phyloP scores from a whole-genome alignment of 2,797 vertebrate species.

The Philypnodon macrostomus region DNA sequence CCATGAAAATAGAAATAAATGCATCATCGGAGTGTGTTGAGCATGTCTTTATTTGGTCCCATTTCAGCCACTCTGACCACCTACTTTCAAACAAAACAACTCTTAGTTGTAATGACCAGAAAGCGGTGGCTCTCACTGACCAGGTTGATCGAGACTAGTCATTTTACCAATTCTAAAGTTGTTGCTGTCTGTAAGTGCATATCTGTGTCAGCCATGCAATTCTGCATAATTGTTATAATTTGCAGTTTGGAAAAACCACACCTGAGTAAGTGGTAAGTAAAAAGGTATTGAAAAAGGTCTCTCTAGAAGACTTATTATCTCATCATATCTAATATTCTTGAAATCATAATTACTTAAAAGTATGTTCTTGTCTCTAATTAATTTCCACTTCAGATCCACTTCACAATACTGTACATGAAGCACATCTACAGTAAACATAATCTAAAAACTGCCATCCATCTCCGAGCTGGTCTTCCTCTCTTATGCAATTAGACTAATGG shows the following conservation, averaged over 20 bases:
- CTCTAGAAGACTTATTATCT: no score
- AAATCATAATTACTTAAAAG: no score
- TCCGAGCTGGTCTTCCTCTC: constrained; percentile 7
- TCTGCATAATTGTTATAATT: no score
- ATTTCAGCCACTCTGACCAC: not conserved
- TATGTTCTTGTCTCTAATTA: not conserved
- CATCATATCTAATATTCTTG: no score
- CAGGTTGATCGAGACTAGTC: no score
- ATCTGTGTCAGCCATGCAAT: no score
- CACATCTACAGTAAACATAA: not conserved
- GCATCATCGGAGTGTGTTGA: not conserved
- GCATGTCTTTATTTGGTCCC: constrained; percentile 2
- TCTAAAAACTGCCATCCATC: constrained; percentile 1
- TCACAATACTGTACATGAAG: not conserved
- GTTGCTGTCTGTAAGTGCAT: no score
- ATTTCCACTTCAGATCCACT: not conserved
- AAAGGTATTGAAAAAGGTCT: no score
- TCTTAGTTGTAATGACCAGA: not conserved
- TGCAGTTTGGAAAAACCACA: no score
- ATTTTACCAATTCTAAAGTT: no score
- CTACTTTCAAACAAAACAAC: not conserved
- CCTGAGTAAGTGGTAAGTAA: no score
- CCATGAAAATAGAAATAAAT: constrained; percentile 12
- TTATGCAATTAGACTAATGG: constrained; percentile 27
- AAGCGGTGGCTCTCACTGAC: no score